Evolutionary conservation across 2,888 invertebrate species (phyloP), one percentile per base, ranked within the genome.

Genomic region (Celastrina argiolus): DNA sequence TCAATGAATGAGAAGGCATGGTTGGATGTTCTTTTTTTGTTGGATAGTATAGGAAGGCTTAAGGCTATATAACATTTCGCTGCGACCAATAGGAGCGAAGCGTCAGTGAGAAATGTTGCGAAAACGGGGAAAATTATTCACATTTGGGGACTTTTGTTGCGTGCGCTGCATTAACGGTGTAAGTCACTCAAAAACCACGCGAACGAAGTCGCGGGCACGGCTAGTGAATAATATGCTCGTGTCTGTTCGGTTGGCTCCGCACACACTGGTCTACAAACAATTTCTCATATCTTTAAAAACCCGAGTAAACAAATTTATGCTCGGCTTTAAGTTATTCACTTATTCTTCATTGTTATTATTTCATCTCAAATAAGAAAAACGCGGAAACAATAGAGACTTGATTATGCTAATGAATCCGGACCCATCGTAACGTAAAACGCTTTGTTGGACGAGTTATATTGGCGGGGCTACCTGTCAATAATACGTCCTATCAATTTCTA

Each of bases 321-420:
- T 10, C 18, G 45, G 51, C 22, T 51, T 51, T 22, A 22, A 51
- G 51, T 51, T 26, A 51, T 51, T 51, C 51, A 45, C 45, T 45
- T 45, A 45, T 45, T 45, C 45, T 18, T 45, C 45, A 45, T 18
- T 18, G 18, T 45, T 45, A 45, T 45, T 45, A 18, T 18, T 45
- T 45, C 45, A 45, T 18, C 10, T 12, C 10, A 51, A 51, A 51
- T 12, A 22, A 51, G 22, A 51, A 51, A 22, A 22, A 26, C 22
- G 16, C 18, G 45, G 45, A 45, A 45, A 45, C 45, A 45, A 45
- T 45, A 45, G 45, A 45, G 45, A 45, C 45, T 45, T 45, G 45
- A 18, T 45, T 18, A 45, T 45, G 18, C 45, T 45, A 45, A 45
- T 45, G 45, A 45, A 45, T 45, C 45, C 45, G 18, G 45, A 18